Percentiles rank a stretch among this genome's conserved stretches.
Evolutionary conservation across 2,888 invertebrate species (phyloP).

Genomic region (Pristionchus japonicus): DNA sequence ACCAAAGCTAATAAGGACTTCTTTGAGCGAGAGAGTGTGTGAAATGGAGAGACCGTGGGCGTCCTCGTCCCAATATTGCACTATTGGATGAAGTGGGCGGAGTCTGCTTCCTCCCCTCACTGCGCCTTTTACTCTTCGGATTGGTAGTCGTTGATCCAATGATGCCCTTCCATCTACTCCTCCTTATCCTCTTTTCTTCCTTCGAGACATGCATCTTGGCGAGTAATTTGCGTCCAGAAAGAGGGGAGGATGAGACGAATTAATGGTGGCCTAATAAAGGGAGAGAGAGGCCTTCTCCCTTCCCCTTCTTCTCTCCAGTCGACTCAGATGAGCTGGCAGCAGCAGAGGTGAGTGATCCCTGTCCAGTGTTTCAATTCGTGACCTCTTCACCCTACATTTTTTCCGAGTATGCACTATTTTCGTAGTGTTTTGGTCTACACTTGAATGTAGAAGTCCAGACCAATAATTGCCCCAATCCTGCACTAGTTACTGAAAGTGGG

Average conservation of each 20-base stretch:
- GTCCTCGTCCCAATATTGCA: neutral
- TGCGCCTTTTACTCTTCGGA: conserved; percentile 13
- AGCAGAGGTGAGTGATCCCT: neutral
- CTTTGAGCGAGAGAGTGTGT: neutral
- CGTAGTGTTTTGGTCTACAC: too few species aligned
- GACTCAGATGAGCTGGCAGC: neutral
- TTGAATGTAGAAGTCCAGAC: too few species aligned
- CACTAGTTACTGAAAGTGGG: too few species aligned
- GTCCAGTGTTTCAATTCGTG: too few species aligned
- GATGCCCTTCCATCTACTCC: neutral
- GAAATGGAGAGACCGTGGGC: neutral
- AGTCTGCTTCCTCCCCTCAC: neutral
- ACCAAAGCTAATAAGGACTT: conserved; percentile 11
- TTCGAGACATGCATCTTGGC: neutral
- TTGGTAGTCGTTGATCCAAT: conserved; percentile 16
- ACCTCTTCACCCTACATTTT: too few species aligned
- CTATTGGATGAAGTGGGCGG: conserved; percentile 4
- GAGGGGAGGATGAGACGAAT: neutral
- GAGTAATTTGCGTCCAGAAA: neutral
- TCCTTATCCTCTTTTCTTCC: neutral
- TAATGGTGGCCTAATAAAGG: conserved; percentile 25
- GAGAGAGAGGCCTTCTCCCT: neutral
- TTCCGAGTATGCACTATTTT: too few species aligned
- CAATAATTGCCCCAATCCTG: too few species aligned
- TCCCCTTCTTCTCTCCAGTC: neutral